phyloP scores from a whole-genome alignment of 2,797 vertebrate species.

The Spea hammondii region DNA sequence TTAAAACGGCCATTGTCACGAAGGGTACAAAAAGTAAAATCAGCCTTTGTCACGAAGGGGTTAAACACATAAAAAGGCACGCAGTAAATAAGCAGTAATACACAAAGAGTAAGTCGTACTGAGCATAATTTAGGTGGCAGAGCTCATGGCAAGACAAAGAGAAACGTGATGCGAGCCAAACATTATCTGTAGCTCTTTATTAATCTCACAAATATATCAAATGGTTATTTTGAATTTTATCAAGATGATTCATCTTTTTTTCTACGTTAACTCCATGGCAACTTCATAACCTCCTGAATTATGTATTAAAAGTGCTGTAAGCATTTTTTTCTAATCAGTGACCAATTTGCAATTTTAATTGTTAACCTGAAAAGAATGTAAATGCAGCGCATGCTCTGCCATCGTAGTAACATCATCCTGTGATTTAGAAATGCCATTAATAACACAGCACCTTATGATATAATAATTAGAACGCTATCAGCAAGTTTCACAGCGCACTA shows the following conservation, averaged over 20 bases:
- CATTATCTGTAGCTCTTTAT: background rate
- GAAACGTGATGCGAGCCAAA: background rate
- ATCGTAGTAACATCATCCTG: background rate
- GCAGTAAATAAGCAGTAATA: background rate
- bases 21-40: too few species aligned
- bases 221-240: slow-evolving; percentile 1
- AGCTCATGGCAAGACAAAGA: background rate
- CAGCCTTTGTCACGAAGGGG: too few species aligned
- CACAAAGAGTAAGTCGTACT: background rate
- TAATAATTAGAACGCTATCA: too few species aligned
- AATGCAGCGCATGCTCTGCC: background rate
- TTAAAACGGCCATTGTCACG: too few species aligned
- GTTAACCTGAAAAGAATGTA: background rate
- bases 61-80: too few species aligned
- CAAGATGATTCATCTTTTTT: background rate
- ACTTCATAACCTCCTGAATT: slow-evolving; percentile 11
- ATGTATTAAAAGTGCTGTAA: slow-evolving; percentile 4
- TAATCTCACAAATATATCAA: slow-evolving; percentile 3
- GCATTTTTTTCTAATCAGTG: slow-evolving; percentile 6
- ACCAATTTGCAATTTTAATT: slow-evolving; percentile 4
- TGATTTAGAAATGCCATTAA: too few species aligned
- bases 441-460: too few species aligned
- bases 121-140: background rate
- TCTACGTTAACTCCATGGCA: slow-evolving; percentile 11
- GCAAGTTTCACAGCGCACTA: too few species aligned